phyloP scores from a whole-genome alignment of 1,140 invertebrate species.

The Dufourea novaeangliae region DNA sequence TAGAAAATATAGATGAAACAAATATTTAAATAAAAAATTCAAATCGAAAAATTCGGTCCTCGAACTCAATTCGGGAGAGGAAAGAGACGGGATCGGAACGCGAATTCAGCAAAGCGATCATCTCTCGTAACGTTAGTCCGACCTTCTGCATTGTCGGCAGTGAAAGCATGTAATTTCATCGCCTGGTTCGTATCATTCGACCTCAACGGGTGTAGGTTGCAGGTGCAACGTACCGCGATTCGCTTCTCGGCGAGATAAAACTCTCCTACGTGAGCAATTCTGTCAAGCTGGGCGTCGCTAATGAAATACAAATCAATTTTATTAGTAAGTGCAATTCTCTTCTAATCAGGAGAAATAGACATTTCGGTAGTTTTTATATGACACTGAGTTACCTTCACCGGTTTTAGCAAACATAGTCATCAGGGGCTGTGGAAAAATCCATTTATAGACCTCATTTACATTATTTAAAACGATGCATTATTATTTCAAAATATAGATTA shows the following conservation, averaged over 20 bases:
- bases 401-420: no score
- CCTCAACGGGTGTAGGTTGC: conserved; percentile 38
- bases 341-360: not conserved
- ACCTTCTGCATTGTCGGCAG: conserved; percentile 50
- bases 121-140: conserved; percentile 36
- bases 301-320: not conserved
- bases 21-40: no score
- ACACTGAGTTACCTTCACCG: no score
- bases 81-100: conserved; percentile 28
- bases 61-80: no score
- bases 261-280: conserved; percentile 33
- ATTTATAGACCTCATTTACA: not conserved
- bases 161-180: conserved; percentile 54
- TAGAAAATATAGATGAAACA: no score
- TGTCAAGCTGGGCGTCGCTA: not conserved
- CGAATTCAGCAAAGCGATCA: conserved; percentile 34
- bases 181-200: conserved; percentile 27
- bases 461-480: not conserved
- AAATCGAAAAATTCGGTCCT: no score
- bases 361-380: no score
- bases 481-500: not conserved
- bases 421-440: no score
- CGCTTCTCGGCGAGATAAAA: conserved; percentile 22
- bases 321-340: not conserved
- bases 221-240: conserved; percentile 33